Conservation (phyloP, 2,888 invertebrate genomes). For the Timandra comae region DNA sequence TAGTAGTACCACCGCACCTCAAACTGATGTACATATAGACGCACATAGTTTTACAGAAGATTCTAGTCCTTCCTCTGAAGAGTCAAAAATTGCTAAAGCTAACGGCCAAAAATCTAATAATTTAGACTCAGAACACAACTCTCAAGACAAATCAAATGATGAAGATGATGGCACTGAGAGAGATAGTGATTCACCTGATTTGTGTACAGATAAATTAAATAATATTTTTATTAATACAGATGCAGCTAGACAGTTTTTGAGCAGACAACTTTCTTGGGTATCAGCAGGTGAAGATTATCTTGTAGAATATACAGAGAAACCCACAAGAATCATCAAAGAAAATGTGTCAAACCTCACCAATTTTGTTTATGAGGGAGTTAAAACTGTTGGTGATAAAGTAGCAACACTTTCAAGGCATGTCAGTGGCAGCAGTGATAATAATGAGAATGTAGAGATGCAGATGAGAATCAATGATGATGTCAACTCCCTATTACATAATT, state of each 20-base stretch:
- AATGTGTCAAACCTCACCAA: conserved; percentile 85
- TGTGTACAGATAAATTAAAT: conserved; percentile 69
- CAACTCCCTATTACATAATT: conserved; percentile 60
- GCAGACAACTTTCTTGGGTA: conserved; percentile 84
- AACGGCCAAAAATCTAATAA: conserved; percentile 48
- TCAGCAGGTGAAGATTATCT: conserved; percentile 82
- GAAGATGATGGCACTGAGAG: conserved; percentile 41
- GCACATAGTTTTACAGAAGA: conserved; percentile 74
- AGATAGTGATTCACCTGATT: conserved; percentile 40
- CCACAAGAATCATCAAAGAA: conserved; percentile 82
- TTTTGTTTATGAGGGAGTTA: conserved; percentile 84
- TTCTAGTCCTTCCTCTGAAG: conserved; percentile 75
- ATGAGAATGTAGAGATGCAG: conserved; percentile 72
- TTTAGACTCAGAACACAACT: conserved; percentile 35
- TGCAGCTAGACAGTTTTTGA: conserved; percentile 85
- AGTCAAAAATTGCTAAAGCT: conserved; percentile 67
- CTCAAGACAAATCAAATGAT: conserved; percentile 32
- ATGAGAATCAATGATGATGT: conserved; percentile 70
- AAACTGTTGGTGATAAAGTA: conserved; percentile 84
- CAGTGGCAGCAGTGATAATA: conserved; percentile 83
- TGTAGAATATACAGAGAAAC: conserved; percentile 80
- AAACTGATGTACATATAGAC: conserved; percentile 74
- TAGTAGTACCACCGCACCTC: conserved; percentile 76
- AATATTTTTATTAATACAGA: conserved; percentile 87
- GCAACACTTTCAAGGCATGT: conserved; percentile 84